Evolutionary conservation across 2,113 vertebrate genomes (phyloP).

Genomic region (Caranx melampygus): DNA sequence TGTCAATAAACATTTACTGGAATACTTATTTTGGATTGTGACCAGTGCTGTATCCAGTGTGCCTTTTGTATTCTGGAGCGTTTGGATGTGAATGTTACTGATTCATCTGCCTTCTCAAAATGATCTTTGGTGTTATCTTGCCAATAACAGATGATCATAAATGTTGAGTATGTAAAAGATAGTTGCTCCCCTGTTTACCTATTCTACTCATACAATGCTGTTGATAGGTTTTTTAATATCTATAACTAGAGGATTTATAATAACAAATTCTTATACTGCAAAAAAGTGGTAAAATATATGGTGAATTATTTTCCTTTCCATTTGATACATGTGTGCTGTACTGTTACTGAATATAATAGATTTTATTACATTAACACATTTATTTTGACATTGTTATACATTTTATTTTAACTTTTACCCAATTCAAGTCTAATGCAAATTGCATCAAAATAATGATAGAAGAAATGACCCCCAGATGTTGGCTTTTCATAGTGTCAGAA

Average conservation of each 20-base stretch:
- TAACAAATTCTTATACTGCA: conserved; percentile 13
- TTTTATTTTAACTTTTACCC: conserved; percentile 25
- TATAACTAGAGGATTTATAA: conserved; percentile 14
- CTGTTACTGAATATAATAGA: conserved; percentile 20
- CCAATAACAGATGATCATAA: conserved; percentile 27
- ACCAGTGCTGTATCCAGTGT: conserved; percentile 28
- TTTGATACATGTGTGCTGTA: conserved; percentile 30
- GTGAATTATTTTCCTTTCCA: neutral
- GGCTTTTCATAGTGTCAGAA: conserved; percentile 29
- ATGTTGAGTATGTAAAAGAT: conserved; percentile 21
- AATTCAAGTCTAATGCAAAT: neutral
- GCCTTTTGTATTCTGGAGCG: conserved; percentile 38
- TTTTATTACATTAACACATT: conserved; percentile 32
- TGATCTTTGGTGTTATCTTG: conserved; percentile 26
- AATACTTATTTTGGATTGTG: conserved; percentile 43
- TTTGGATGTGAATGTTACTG: conserved; percentile 10
- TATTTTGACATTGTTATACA: conserved; percentile 16
- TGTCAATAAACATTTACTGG: conserved; percentile 72
- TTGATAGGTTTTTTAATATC: conserved; percentile 8
- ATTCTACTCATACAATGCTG: conserved; percentile 2
- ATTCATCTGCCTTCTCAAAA: conserved; percentile 5
- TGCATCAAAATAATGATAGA: neutral
- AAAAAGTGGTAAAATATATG: conserved; percentile 1
- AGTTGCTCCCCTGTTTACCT: neutral
- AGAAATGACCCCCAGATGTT: neutral